phyloP scores from a whole-genome alignment of 2,888 invertebrate species.

The Phyllotreta cruciferae region DNA sequence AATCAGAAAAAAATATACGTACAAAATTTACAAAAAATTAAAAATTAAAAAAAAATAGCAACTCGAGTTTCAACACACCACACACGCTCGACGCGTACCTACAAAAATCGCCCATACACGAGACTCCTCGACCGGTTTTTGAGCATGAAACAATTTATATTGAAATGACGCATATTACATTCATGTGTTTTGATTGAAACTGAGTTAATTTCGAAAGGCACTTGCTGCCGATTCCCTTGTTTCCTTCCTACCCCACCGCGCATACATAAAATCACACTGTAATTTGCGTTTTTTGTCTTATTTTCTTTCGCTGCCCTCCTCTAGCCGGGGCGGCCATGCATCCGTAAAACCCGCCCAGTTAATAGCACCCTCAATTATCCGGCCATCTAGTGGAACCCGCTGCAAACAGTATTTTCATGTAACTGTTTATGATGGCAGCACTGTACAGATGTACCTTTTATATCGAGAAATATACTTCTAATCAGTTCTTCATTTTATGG shows the following conservation, averaged over 20 bases:
- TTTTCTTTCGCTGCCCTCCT: slow-evolving; percentile 59
- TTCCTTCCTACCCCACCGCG: slow-evolving; percentile 57
- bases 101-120: too few species aligned
- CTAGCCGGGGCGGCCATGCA: slow-evolving; percentile 62
- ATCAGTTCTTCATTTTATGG: too few species aligned
- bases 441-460: slow-evolving; percentile 24
- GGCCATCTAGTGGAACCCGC: slow-evolving; percentile 47
- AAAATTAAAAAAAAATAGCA: slow-evolving; percentile 13
- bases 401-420: slow-evolving; percentile 7
- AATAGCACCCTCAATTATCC: slow-evolving; percentile 61
- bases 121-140: background rate
- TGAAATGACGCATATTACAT: slow-evolving; percentile 50
- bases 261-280: slow-evolving; percentile 59
- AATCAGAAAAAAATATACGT: slow-evolving; percentile 21
- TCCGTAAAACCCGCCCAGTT: slow-evolving; percentile 63
- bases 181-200: slow-evolving; percentile 62
- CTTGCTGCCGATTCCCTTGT: slow-evolving; percentile 56
- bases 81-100: slow-evolving; percentile 39
- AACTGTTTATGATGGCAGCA: slow-evolving; percentile 34
- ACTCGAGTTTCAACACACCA: slow-evolving; percentile 37
- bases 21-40: slow-evolving; percentile 1
- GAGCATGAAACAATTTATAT: slow-evolving; percentile 33
- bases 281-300: slow-evolving; percentile 61
- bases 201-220: slow-evolving; percentile 61
- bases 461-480: background rate